phyloP scores from a whole-genome alignment of 1,140 invertebrate species.

The Aphaenogaster ashmeadi region DNA sequence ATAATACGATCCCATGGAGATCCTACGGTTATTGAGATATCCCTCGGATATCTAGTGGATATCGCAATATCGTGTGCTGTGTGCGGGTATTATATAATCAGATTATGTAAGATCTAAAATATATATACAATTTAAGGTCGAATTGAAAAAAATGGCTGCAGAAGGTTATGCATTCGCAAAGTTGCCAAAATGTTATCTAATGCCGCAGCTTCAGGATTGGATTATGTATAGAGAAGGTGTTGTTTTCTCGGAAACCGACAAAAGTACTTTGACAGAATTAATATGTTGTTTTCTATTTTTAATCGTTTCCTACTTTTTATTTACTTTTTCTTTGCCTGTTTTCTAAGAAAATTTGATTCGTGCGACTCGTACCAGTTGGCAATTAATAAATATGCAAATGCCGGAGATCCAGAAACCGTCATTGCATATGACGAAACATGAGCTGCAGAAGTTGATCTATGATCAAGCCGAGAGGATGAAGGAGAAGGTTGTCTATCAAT shows the following conservation, averaged over 20 bases:
- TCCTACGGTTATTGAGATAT: no score
- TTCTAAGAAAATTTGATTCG: conserved; percentile 68
- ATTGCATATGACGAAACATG: conserved; percentile 57
- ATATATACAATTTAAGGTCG: conserved; percentile 69
- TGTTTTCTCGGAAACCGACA: conserved; percentile 67
- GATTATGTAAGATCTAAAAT: background rate
- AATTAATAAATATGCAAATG: background rate
- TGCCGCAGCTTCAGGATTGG: conserved; percentile 82
- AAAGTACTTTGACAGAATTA: conserved; percentile 72
- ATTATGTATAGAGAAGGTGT: conserved; percentile 79
- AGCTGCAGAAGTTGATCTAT: conserved; percentile 65
- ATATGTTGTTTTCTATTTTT: background rate
- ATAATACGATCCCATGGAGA: no score
- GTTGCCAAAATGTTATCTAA: conserved; percentile 79
- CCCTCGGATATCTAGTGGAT: no score
- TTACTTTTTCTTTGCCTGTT: conserved; percentile 19
- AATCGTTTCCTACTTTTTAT: background rate
- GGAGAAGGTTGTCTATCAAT: conserved; percentile 59
- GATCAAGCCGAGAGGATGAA: conserved; percentile 68
- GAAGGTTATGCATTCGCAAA: conserved; percentile 82
- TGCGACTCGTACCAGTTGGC: conserved; percentile 56
- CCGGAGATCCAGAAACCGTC: conserved; percentile 47
- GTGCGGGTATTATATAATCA: background rate
- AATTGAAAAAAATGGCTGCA: conserved; percentile 79
- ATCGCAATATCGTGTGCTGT: no score